Evolutionary conservation across 2,113 vertebrate genomes (phyloP).

Genomic region (Gallinago jamesoni): DNA sequence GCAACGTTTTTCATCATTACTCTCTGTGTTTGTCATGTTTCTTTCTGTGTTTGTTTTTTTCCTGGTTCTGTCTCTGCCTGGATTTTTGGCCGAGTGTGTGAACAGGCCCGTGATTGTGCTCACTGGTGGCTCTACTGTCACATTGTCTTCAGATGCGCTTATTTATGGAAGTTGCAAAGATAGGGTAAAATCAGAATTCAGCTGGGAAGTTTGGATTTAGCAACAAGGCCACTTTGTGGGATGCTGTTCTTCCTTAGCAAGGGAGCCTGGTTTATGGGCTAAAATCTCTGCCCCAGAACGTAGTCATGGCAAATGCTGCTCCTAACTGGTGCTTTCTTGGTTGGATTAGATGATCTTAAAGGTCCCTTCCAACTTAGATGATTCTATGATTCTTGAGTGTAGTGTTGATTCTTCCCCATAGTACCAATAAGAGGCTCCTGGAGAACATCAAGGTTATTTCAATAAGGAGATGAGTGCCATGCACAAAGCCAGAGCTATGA

Average conservation of each 20-base stretch:
- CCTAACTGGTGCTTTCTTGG: neutral
- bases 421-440: neutral
- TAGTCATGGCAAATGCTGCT: neutral
- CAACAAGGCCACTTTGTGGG: rapidly evolving
- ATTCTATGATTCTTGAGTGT: no score
- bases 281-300: neutral
- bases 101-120: neutral
- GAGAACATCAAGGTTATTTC: neutral
- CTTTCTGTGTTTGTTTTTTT: neutral
- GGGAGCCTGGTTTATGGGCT: neutral
- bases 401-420: neutral
- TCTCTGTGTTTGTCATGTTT: neutral
- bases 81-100: neutral
- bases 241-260: neutral
- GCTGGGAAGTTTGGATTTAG: neutral
- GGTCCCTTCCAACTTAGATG: no score
- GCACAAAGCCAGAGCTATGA: neutral
- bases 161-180: neutral
- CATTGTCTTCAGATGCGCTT: neutral
- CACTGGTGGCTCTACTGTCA: neutral
- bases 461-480: neutral
- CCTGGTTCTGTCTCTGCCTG: neutral
- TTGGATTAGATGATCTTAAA: no score
- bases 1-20: neutral
- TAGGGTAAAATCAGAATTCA: neutral